Evolutionary conservation across 2,797 vertebrate species (phyloP), one percentile per base, ranked within the genome.

Genomic region (Platyrinchus mystaceus): DNA sequence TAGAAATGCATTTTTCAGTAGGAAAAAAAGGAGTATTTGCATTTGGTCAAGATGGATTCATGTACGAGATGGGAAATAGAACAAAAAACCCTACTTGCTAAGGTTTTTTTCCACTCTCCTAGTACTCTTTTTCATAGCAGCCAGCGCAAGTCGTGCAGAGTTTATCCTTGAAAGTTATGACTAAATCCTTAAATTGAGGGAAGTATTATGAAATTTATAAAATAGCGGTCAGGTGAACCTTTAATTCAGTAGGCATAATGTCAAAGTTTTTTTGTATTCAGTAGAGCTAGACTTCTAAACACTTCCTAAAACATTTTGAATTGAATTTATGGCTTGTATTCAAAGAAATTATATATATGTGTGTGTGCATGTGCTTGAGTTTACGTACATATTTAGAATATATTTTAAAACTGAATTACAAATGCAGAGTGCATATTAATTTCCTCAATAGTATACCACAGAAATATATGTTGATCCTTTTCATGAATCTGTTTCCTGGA

Each of bases 31-130:
- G 5, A 3, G 1, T 36, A 7, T 23, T 8, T 70, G 23, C 23
- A 2, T 77, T 44, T 63, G 9, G 9, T 74, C 47, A 52, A 50
- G 22, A 7, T 46, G 9, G 7, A 22, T 12, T 50, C 21, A 32
- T 75, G 15, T 30, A n/a, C 10, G 36, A n/a, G 10, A 6, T 43
- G 39, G 10, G 14, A 83, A 90, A 56, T 4, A 46, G 19, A 59
- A 84, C 4, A 80, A 75, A 69, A 59, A 32, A 0, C 2, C 1
- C 11, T 53, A 1, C 8, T 68, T 70, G 8, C 8, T 64, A 5
- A 34, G 0, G 1, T 1, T 14, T 66, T 55, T 77, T 63, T 14
- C 8, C 13, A 3, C 14, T 50, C 13, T 50, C 22, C 32, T 37
- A 9, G 30, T 80, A 37, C 10, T 49, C 10, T 37, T 49, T 58